Conservation (phyloP, 2,888 invertebrate genomes). For the Eumacrocentrus americanus region DNA sequence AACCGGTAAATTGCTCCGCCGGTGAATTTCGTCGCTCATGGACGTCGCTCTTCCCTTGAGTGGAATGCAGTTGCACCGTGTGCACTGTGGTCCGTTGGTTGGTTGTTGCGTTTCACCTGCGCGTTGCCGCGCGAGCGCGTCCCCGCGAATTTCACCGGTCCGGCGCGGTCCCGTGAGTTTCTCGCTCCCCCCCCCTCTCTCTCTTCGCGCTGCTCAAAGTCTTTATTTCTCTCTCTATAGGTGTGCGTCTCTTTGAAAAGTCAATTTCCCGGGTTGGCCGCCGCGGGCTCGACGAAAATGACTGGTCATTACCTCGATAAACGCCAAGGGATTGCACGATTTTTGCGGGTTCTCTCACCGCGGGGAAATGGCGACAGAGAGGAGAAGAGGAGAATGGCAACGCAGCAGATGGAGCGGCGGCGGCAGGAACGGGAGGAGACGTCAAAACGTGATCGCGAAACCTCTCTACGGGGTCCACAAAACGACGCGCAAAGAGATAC, state of each 20-base stretch:
- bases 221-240: neutral
- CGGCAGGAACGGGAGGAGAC: slow-evolving; percentile 62
- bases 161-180: slow-evolving; percentile 22
- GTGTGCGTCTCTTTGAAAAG: neutral
- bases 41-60: slow-evolving; percentile 9
- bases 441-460: slow-evolving; percentile 64
- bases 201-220: neutral
- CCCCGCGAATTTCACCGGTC: slow-evolving; percentile 33
- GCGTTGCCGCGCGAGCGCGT: slow-evolving; percentile 18
- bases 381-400: slow-evolving; percentile 23
- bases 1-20: slow-evolving; percentile 4
- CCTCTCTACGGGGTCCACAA: slow-evolving; percentile 75
- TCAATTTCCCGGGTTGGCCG: neutral
- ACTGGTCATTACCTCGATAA: slow-evolving; percentile 28
- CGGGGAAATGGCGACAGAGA: slow-evolving; percentile 72
- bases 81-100: slow-evolving; percentile 22
- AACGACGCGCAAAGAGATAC: slow-evolving; percentile 81
- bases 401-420: slow-evolving; percentile 67
- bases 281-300: neutral
- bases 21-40: slow-evolving; percentile 5
- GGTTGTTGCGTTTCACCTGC: slow-evolving; percentile 22
- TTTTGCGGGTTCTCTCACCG: slow-evolving; percentile 25
- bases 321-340: slow-evolving; percentile 30
- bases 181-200: slow-evolving; percentile 2
- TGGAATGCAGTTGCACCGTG: slow-evolving; percentile 33